A percentile compares a stretch with the other conserved stretches of the same genome.
Conservation (phyloP, 2,888 invertebrate genomes). For the Acanthopleura granulata region DNA sequence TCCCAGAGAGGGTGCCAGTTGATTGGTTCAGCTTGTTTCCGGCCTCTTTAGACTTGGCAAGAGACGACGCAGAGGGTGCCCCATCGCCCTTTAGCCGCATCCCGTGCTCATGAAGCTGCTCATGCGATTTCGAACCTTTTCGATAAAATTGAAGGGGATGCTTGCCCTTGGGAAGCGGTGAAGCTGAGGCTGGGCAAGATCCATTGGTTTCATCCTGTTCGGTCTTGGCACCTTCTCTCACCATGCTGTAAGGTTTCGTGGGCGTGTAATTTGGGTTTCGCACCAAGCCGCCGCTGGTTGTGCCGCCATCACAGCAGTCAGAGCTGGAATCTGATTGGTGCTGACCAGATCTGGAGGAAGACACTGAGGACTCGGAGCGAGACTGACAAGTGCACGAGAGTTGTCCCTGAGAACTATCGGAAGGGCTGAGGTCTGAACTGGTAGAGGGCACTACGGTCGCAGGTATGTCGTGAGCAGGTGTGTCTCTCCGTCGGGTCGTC, state of each 20-base stretch:
- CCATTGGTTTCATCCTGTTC: not conserved
- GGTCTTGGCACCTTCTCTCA: constrained; percentile 24
- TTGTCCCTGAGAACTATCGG: not conserved
- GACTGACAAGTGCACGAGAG: not conserved
- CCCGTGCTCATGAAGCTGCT: constrained; percentile 42
- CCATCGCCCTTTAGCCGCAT: constrained; percentile 49
- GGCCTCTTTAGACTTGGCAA: constrained; percentile 28
- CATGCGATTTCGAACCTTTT: constrained; percentile 46
- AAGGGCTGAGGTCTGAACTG: too few species aligned
- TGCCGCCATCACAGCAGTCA: too few species aligned
- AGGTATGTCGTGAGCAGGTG: not conserved
- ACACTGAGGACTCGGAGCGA: not conserved
- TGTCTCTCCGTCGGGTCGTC: not conserved
- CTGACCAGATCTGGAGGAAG: not conserved
- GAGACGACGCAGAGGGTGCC: constrained; percentile 37
- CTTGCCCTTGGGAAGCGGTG: not conserved
- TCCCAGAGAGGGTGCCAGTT: not conserved
- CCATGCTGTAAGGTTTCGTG: constrained; percentile 53
- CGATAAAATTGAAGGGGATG: constrained; percentile 39
- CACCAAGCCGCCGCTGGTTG: constrained; percentile 30
- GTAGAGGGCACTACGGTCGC: not conserved
- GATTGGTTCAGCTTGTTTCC: constrained; percentile 29
- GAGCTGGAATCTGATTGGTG: not conserved
- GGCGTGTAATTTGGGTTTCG: constrained; percentile 56
- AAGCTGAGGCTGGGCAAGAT: not conserved